A percentile compares a stretch with the other conserved stretches of the same genome.
Conservation (phyloP, 1,140 invertebrate genomes). For the Pseudachorutes palmiensis region DNA sequence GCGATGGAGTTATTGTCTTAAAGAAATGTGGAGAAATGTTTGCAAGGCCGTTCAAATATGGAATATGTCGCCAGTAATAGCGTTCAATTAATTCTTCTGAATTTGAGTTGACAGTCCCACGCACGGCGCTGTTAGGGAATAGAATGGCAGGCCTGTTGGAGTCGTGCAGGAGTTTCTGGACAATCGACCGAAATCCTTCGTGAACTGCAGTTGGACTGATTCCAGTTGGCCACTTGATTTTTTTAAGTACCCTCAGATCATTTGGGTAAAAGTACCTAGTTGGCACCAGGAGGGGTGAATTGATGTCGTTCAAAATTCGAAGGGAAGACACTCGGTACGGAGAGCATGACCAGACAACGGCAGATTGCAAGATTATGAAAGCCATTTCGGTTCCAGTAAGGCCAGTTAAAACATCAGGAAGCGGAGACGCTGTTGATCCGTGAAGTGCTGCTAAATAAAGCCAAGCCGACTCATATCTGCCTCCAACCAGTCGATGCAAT, state of each 20-base stretch:
- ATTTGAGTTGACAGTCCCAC: neutral
- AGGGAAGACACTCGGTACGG: constrained; percentile 16
- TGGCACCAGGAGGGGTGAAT: constrained; percentile 13
- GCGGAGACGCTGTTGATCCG: constrained; percentile 20
- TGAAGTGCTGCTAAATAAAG: constrained; percentile 28
- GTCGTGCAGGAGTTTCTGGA: constrained; percentile 20
- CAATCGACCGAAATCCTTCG: constrained; percentile 19
- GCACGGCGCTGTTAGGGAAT: constrained; percentile 3
- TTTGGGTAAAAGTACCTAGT: constrained; percentile 16
- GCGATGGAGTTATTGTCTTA: no score
- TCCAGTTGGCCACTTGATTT: constrained; percentile 9
- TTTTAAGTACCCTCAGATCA: constrained; percentile 14
- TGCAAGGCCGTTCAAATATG: no score
- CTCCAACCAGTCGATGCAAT: constrained; percentile 14
- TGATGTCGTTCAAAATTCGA: constrained; percentile 15
- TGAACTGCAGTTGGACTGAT: constrained; percentile 6
- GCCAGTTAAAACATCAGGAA: constrained; percentile 26
- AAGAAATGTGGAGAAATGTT: no score
- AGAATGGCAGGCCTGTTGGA: constrained; percentile 4
- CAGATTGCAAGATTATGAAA: constrained; percentile 21
- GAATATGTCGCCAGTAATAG: constrained; percentile 11
- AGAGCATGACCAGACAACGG: constrained; percentile 17
- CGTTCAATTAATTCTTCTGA: neutral
- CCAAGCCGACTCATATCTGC: constrained; percentile 22
- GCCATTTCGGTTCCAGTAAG: constrained; percentile 29